These are phyloP conservation scores for Ctenosaura bakeri DNA, from an alignment of 2,797 vertebrate genomes.

Conservation along the genomic window DNA sequence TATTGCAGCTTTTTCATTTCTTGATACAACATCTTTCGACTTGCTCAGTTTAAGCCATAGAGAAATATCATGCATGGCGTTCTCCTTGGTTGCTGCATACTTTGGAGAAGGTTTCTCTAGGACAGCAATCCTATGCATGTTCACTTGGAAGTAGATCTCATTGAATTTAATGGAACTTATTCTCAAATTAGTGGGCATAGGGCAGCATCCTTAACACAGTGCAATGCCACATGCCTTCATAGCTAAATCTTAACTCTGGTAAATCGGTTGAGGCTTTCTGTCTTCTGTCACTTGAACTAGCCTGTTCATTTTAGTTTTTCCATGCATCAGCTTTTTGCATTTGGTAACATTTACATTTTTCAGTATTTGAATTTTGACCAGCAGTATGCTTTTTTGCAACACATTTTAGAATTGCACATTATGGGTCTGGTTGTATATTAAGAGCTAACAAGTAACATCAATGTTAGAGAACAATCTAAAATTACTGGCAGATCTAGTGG, in stretches of 20 bases:
- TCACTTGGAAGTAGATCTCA: neutral
- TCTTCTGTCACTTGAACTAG: neutral
- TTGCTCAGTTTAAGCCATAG: neutral
- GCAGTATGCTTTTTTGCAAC: neutral
- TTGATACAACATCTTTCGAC: neutral
- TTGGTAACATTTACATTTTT: too few relatives aligned
- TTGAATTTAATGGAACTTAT: neutral
- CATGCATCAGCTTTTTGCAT: too few relatives aligned
- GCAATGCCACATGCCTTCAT: neutral
- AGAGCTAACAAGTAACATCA: neutral
- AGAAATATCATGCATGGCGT: neutral
- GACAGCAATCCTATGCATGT: rapidly evolving
- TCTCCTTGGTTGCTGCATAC: neutral
- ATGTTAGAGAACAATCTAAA: neutral
- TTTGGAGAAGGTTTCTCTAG: neutral
- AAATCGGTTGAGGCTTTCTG: too few relatives aligned
- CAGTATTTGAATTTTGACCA: too few relatives aligned
- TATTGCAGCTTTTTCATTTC: neutral
- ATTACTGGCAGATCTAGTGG: neutral
- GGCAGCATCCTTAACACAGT: neutral
- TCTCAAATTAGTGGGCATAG: too few relatives aligned
- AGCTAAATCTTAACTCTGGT: neutral
- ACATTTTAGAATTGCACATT: neutral
- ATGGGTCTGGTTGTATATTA: neutral
- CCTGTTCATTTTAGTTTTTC: too few relatives aligned